Percentiles rank a stretch among this genome's conserved stretches.
Conservation (phyloP, 2,888 invertebrate species). For the Chymomyza amoena region DNA sequence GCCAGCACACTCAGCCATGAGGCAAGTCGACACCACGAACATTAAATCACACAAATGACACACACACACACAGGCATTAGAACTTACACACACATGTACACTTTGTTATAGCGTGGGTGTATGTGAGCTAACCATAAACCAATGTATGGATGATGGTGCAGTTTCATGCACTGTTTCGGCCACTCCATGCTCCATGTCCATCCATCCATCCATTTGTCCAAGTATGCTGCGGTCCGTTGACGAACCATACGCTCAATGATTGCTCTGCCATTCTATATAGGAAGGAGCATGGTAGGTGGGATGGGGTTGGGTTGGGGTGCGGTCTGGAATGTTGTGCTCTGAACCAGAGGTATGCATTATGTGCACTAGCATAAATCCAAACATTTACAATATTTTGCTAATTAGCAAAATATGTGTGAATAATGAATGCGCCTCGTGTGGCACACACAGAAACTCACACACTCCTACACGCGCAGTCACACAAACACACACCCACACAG, state of each 20-base stretch:
- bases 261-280: neutral
- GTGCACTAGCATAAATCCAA: constrained; percentile 49
- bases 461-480: constrained; percentile 21
- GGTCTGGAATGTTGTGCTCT: neutral
- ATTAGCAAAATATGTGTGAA: constrained; percentile 72
- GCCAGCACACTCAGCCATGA: neutral
- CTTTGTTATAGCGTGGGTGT: neutral
- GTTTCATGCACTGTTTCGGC: constrained; percentile 38
- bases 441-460: too few species aligned
- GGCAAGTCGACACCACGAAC: constrained; percentile 40
- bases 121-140: constrained; percentile 46
- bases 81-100: neutral
- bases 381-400: constrained; percentile 66
- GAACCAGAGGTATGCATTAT: neutral
- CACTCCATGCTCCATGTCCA: constrained; percentile 24
- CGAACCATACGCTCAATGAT: neutral
- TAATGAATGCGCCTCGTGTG: constrained; percentile 58
- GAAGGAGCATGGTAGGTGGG: neutral
- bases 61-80: constrained; percentile 16
- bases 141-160: constrained; percentile 25
- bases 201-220: neutral
- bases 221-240: constrained; percentile 5
- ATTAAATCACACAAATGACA: constrained; percentile 61
- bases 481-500: constrained; percentile 19
- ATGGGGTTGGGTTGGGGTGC: neutral